Percentiles rank a stretch among this genome's conserved stretches.
phyloP scores from a whole-genome alignment of 2,113 vertebrate species.

The Hippolais icterina region DNA sequence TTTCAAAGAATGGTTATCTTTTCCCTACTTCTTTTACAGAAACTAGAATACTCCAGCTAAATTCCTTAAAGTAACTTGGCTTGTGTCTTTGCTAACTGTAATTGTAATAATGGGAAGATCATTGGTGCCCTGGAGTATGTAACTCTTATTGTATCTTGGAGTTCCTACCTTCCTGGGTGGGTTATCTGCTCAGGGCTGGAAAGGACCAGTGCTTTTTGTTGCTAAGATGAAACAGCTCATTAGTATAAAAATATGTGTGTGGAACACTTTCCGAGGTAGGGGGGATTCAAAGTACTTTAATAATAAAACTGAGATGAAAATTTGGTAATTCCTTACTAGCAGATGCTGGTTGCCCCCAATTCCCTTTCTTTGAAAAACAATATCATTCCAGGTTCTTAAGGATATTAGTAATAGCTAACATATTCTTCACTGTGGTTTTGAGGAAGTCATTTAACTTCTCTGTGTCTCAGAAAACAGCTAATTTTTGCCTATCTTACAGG shows the following conservation, averaged over 20 bases:
- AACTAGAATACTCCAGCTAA: background rate
- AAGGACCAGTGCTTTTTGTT: background rate
- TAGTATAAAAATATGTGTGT: background rate
- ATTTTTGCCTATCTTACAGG: conserved; percentile 11
- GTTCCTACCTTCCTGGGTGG: background rate
- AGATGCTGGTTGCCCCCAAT: background rate
- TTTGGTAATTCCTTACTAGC: background rate
- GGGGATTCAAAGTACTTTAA: background rate
- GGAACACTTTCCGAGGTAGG: background rate
- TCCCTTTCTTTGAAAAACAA: background rate
- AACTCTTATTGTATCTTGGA: background rate
- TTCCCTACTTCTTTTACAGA: background rate
- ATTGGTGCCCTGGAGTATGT: background rate
- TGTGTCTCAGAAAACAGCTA: background rate
- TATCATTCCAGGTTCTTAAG: conserved; percentile 18
- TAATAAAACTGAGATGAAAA: background rate
- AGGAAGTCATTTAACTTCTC: background rate
- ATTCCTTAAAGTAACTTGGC: background rate
- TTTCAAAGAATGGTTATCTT: background rate
- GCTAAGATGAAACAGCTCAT: background rate
- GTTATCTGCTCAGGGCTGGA: background rate
- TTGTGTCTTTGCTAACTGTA: background rate
- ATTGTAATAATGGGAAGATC: background rate
- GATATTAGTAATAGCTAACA: background rate
- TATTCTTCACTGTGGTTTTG: background rate